These are phyloP conservation scores for Hydractinia symbiolongicarpus DNA, from an alignment of 30 jellyfish, hydroid and myxozoan genomes.

Conservation along the genomic window DNA sequence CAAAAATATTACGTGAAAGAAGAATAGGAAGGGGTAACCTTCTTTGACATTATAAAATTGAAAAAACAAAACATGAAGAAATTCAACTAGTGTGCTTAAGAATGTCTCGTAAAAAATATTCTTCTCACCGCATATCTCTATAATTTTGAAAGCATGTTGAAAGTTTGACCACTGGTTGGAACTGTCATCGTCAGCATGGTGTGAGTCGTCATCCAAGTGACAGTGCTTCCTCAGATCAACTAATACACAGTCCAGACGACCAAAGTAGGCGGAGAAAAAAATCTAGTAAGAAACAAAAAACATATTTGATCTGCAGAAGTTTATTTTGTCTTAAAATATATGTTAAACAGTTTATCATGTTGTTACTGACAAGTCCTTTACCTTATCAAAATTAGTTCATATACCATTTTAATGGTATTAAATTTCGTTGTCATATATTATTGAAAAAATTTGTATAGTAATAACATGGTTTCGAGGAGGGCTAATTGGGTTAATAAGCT, in stretches of 20 bases:
- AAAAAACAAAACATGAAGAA: not conserved
- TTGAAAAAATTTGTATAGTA: too few species aligned
- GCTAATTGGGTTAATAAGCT: too few species aligned
- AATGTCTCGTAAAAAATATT: not conserved
- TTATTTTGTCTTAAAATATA: not conserved
- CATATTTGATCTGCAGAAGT: not conserved
- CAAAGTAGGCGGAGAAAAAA: slow-evolving; percentile 81
- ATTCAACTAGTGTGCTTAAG: not conserved
- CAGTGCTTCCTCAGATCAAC: slow-evolving; percentile 35
- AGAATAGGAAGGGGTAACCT: too few species aligned
- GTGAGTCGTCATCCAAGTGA: slow-evolving; percentile 29
- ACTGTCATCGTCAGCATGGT: slow-evolving; percentile 34
- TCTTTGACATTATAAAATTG: too few species aligned
- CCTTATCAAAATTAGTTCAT: too few species aligned
- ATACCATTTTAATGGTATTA: too few species aligned
- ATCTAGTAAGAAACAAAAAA: slow-evolving; percentile 19
- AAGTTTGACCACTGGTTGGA: slow-evolving; percentile 72
- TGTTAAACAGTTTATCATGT: too few species aligned
- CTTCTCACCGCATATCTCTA: slow-evolving; percentile 80
- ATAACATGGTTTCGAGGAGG: too few species aligned
- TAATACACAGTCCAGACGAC: slow-evolving; percentile 45
- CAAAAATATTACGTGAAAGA: not conserved
- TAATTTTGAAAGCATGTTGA: slow-evolving; percentile 65
- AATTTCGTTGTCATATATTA: too few species aligned
- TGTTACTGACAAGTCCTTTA: too few species aligned